A percentile compares a stretch with the other conserved stretches of the same genome.
Evolutionary conservation across 2,888 invertebrate genomes (phyloP).

Genomic region (Monopis laevigella): DNA sequence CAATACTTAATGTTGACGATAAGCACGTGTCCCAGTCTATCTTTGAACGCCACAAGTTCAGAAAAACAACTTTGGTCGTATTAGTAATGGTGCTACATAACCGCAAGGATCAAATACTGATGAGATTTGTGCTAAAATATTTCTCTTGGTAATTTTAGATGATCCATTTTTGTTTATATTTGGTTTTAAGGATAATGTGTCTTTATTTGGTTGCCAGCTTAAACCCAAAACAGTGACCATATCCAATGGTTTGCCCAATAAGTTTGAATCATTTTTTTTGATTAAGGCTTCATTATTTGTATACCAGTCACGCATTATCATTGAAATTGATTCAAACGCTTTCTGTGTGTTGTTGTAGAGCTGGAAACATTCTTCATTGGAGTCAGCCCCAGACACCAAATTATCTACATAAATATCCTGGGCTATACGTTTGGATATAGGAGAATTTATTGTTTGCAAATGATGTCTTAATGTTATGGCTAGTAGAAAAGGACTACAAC

Average conservation of each 20-base stretch:
- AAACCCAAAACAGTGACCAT: neutral
- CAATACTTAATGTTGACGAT: neutral
- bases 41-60: neutral
- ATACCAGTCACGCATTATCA: too few relatives aligned
- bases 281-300: neutral
- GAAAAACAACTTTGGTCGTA: neutral
- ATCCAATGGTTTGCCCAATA: neutral
- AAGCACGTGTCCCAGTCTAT: neutral
- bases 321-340: too few relatives aligned
- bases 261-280: neutral
- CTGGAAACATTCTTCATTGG: too few relatives aligned
- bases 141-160: neutral
- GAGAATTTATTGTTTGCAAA: neutral
- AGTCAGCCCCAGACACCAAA: too few relatives aligned
- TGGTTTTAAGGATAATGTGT: neutral
- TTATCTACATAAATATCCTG: too few relatives aligned
- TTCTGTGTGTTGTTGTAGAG: too few relatives aligned
- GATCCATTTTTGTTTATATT: neutral
- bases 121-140: neutral
- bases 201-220: neutral
- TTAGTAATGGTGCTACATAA: neutral
- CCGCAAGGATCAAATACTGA: neutral
- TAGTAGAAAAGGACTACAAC: neutral
- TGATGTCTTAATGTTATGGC: neutral
- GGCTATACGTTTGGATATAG: neutral